phyloP scores from a whole-genome alignment of 2,797 vertebrate species.

The Masticophis lateralis region DNA sequence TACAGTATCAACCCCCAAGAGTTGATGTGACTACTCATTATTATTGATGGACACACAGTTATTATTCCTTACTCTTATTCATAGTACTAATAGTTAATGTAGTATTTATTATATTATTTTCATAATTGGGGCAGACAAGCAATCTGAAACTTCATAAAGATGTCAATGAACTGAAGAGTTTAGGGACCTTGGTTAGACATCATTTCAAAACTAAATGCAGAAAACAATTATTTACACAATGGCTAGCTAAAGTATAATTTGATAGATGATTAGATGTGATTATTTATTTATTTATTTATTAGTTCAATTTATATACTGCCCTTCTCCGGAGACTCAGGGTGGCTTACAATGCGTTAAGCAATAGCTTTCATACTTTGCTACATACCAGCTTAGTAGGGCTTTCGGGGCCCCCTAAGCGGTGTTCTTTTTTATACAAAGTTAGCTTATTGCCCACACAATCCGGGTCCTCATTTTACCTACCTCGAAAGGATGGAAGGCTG shows the following conservation, averaged over 20 bases:
- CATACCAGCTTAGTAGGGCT: too few species aligned
- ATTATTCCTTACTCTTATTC: not conserved
- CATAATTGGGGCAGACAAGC: not conserved
- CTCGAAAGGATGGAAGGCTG: too few species aligned
- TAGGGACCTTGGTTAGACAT: not conserved
- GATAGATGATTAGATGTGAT: not conserved
- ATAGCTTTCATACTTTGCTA: too few species aligned
- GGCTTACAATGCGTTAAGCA: too few species aligned
- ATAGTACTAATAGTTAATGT: not conserved
- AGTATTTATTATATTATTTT: not conserved
- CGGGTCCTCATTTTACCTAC: too few species aligned
- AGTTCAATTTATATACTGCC: too few species aligned
- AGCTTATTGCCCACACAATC: too few species aligned
- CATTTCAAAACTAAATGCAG: not conserved
- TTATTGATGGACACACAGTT: not conserved
- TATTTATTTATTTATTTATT: not conserved
- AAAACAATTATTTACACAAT: not conserved
- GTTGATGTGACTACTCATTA: not conserved
- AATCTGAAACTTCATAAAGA: not conserved
- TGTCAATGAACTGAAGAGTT: not conserved
- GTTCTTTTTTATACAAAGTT: too few species aligned
- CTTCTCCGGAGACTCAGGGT: too few species aligned
- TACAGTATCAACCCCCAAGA: not conserved
- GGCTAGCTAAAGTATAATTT: not conserved
- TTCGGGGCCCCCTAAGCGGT: too few species aligned